phyloP scores from a whole-genome alignment of 1,140 invertebrate species.

The Drosophila sp. region DNA sequence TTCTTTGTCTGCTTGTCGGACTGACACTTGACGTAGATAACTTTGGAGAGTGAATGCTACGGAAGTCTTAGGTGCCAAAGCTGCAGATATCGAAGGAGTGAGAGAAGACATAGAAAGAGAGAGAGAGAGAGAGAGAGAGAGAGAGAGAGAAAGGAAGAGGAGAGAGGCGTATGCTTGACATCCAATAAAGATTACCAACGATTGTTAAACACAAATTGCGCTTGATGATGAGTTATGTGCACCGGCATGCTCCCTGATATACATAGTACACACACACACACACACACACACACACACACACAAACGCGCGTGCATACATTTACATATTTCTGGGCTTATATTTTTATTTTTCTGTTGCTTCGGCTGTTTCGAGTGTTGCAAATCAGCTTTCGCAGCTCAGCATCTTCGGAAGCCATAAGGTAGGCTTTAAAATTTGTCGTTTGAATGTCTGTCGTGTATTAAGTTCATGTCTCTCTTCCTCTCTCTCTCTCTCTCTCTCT shows the following conservation, averaged over 20 bases:
- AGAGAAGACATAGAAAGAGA: not conserved
- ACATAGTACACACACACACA: conserved; percentile 1
- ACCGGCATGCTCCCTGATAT: conserved; percentile 17
- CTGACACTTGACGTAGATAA: conserved; percentile 73
- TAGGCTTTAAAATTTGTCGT: conserved; percentile 51
- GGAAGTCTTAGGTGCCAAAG: conserved; percentile 52
- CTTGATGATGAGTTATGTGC: conserved; percentile 74
- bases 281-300: conserved; percentile 2
- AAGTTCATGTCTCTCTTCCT: not conserved
- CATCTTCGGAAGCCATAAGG: conserved; percentile 52
- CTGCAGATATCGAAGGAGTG: not conserved
- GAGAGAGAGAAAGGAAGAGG: not conserved
- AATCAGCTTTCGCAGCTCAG: conserved; percentile 59
- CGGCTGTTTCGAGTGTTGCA: conserved; percentile 46
- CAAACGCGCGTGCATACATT: conserved; percentile 2
- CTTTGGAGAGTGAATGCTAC: conserved; percentile 44
- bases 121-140: not conserved
- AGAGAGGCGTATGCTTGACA: conserved; percentile 58
- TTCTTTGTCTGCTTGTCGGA: conserved; percentile 34
- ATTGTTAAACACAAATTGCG: conserved; percentile 82
- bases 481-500: conserved; percentile 1
- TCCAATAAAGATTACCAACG: conserved; percentile 81
- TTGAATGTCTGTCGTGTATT: conserved; percentile 18
- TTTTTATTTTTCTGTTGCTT: conserved; percentile 20
- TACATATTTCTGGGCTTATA: conserved; percentile 8